Evolutionary conservation across 1,140 invertebrate species (phyloP), one percentile per base, ranked within the genome.

Genomic region (Holcopasites calliopsidis): DNA sequence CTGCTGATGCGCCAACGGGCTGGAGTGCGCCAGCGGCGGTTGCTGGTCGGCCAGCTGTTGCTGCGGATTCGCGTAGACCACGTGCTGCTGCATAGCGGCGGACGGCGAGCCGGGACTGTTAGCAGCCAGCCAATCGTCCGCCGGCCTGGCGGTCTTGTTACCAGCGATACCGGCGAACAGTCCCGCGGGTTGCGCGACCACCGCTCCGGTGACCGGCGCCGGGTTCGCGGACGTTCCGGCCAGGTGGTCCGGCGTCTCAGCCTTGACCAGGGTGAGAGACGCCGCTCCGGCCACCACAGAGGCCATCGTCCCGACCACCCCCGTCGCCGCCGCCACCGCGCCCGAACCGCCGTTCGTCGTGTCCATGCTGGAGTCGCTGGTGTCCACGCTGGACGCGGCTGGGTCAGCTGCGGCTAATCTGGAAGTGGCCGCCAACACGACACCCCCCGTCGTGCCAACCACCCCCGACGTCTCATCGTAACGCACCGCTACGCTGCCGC

Each of bases 41-140:
- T 87, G 77, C 21, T 85, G 86, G 21, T 82, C 82, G 16, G 65
- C 16, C 35, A 88, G 80, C 49, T 87, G 85, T 61, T 86, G 86
- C 52, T 86, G 87, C 0, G 83, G 77, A 33, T 77, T 76, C 33
- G 83, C 73, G 55, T 87, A 86, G 0, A 89, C 81, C 26, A 92
- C 94, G 88, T 91, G 93, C 82, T 88, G 91, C 86, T 90, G 88
- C 35, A 91, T 69, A 55, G 79, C 83, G 64, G 87, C 92, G 84
- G 93, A 93, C 80, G 93, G 94, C 76, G 93, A 92, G 58, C 91
- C 92, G 8, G 93, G 92, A 88, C 93, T 94, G 47, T 92, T 92
- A 3, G 93, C 93, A 40, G 93, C 90, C 58, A 94, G 87, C 94
- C 94, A 95, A 82, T 95, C 94, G 81, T 94, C 94, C 23, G n/a